Conservation (phyloP, 2,888 invertebrate genomes). For the Oscheius myriophilus region DNA sequence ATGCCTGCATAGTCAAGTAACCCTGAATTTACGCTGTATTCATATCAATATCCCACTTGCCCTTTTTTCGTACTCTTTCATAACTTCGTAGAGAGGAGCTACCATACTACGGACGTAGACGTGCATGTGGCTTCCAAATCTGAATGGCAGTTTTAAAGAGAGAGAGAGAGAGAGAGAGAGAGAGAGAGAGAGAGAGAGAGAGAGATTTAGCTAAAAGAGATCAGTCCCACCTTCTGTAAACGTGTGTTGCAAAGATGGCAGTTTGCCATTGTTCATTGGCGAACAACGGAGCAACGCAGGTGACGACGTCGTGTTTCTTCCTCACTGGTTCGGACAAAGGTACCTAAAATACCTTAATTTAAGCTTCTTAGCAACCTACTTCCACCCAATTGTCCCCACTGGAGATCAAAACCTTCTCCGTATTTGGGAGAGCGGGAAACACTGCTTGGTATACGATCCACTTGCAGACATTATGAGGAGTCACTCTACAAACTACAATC, state of each 20-base stretch:
- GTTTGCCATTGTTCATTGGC: conserved; percentile 2
- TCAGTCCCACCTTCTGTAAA: background rate
- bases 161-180: too few species aligned
- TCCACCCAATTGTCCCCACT: background rate
- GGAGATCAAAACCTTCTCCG: background rate
- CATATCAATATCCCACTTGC: background rate
- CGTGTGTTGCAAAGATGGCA: background rate
- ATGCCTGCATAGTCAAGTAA: conserved; percentile 30
- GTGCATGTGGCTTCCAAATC: conserved; percentile 44
- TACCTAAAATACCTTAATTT: background rate
- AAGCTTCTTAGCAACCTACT: background rate
- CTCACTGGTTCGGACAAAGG: background rate
- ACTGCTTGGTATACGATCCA: conserved; percentile 40
- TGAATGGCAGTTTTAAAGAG: conserved; percentile 12
- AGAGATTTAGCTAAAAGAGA: background rate
- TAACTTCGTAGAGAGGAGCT: conserved; percentile 11
- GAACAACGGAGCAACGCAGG: background rate
- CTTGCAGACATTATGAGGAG: conserved; percentile 45
- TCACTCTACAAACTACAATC: conserved; percentile 43
- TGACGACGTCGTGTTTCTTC: background rate
- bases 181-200: background rate
- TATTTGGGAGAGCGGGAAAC: conserved; percentile 1
- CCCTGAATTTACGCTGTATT: background rate
- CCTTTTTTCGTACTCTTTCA: conserved; percentile 23
- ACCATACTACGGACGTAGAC: conserved; percentile 49